Base-by-base conservation (phyloP, 2,797 vertebrate genomes). In the Discoglossus pictus region DNA sequence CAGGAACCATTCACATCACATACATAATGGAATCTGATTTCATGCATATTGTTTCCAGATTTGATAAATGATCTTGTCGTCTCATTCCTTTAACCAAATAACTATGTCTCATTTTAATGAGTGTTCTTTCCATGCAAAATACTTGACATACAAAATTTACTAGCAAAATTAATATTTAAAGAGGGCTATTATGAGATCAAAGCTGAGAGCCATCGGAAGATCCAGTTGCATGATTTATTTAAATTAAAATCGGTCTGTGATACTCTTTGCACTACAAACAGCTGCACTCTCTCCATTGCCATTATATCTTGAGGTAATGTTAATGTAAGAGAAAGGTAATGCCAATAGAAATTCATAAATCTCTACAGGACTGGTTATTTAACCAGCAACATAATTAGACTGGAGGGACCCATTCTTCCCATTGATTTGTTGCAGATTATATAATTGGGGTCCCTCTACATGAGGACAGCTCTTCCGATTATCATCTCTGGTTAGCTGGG, bases 141-240 rank as follows among this genome's bases (percentile, higher is more conserved):
- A 24, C 75, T 74, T 72, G 79, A 85, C 76, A 85, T 75, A 83
- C 65, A 82, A 79, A 46, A 83, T 79, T 82, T 81, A 82, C 75
- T 73, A 83, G 72, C 61, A 50, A 18, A 73, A 88, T 93, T 86
- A 94, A 93, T 90, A 92, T 89, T 94, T 94, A 86, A 94, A 88
- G 54, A 82, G 73, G 74, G 83, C 88, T 91, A 90, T 89, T 93
- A 89, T 92, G 84, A 90, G 87, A 92, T 91, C 86, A 89, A 84
- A 87, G 66, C 82, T 87, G 80, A 90, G 92, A 89, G 82, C 78
- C 75, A 86, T 89, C 80, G 83, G 79, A 89, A 90, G 87, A 89
- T 84, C 82, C 88, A 81, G 78, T 82, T 81, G 88, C 86, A 91
- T 91, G 80, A 89, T 90, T 94, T 90, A 93, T 92, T 93, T 72